Base-by-base conservation (phyloP, 2,888 invertebrate genomes). In the Thumatha senex region DNA sequence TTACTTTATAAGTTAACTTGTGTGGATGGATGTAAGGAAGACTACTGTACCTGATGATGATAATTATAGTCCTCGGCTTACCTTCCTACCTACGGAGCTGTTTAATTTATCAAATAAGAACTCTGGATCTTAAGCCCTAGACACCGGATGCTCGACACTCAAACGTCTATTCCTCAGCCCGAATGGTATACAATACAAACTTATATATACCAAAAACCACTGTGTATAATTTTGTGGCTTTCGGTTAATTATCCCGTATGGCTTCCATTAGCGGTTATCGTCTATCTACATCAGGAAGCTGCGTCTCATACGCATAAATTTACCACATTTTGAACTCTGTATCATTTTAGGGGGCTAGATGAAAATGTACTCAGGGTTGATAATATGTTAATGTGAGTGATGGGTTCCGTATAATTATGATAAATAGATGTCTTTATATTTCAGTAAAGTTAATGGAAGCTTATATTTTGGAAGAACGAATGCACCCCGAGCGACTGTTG, bases 261-360 rank as follows among this genome's bases (percentile, higher is more conserved):
- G 39, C 48, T 38, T 40, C 46, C 67, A 67, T 66, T 67, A 66
- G 54, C 30, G 40, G 8, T 48, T 40, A 50, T 57, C 57, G 45
- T 55, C 53, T 52, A 52, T 51, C 51, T 46, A 4, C 34, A 31
- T 31, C 51, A 51, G 67, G 68, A 67, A 67, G 39, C 57, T 31
- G 49, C 40, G 64, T 49, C 58, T 11, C 35, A 9, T 38, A 56
- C 58, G 65, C 67, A 65, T 67, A 58, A 63, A 66, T 63, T 55
- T 48, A 38, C 34, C 52, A 39, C 50, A 39, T 10, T 54, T 46
- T 54, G 54, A 43, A 52, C 63, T 52, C 48, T 41, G 31, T 31
- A 3, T 2, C 48, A 49, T 40, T 58, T 38, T 13, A 14, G 38
- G 7, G 7, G 31, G 40, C 38, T 43, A 48, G 18, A 18, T 34